Evolutionary conservation across 2,888 invertebrate species (phyloP), one percentile per base, ranked within the genome.

Genomic region (Xestobium rufovillosum): DNA sequence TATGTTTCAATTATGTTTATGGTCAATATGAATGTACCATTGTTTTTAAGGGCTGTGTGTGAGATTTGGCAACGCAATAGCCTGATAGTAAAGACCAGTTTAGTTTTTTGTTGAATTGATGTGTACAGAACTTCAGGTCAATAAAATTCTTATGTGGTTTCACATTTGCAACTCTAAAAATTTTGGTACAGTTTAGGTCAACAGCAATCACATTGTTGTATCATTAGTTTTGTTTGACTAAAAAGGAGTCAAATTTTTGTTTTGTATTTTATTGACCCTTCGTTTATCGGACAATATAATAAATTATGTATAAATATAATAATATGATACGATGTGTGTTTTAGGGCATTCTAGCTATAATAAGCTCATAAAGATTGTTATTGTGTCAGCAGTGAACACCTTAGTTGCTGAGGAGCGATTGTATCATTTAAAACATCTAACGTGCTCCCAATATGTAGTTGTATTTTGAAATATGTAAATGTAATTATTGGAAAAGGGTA

Each of bases 281-380:
- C n/a, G n/a, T 32, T 42, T 38, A 36, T 10, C 37, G 31, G 34
- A 42, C 38, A 35, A 35, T 38, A 41, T 39, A 42, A 36, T 38
- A 34, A 36, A 41, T n/a, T n/a, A n/a, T n/a, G n/a, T n/a, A 41
- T 13, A 9, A 10, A 19, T 17, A 31, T 17, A 32, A 12, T 12
- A 9, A 3, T 6, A 32, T 11, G 9, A 19, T 15, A 29, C 15
- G 10, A 29, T 14, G 34, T 42, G 42, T 44, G 44, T 39, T 36
- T 44, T 51, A 48, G 51, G 52, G 52, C 51, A 51, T 51, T 52
- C 48, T 52, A 51, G 51, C n/a, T n/a, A n/a, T n/a, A n/a, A n/a
- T n/a, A n/a, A n/a, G n/a, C n/a, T n/a, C n/a, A n/a, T n/a, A 45
- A 42, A 49, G 48, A 50, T 49, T 49, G 47, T 38, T 45, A 42